These are phyloP conservation scores for Macrotrachela quadricornifera DNA, from an alignment of 1,140 invertebrate species.

Conservation along the genomic window DNA sequence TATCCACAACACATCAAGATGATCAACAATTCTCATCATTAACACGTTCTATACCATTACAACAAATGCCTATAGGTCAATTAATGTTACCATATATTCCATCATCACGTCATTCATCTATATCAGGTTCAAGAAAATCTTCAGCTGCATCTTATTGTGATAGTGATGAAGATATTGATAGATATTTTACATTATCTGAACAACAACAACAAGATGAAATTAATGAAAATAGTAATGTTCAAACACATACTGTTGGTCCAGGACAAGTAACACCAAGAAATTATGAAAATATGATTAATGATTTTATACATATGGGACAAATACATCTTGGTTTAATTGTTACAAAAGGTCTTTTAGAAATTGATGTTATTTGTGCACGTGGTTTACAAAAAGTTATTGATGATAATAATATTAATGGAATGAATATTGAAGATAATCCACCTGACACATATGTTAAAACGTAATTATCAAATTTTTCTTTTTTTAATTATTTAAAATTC, in stretches of 20 bases:
- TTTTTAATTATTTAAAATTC: too few relatives aligned
- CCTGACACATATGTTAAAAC: constrained; percentile 79
- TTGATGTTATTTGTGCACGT: constrained; percentile 50
- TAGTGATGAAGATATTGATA: constrained; percentile 5
- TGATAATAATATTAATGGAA: background rate
- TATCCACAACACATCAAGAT: too few relatives aligned
- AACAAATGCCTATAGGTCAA: too few relatives aligned
- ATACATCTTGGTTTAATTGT: constrained; percentile 64
- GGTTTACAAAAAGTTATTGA: background rate
- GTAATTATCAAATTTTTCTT: background rate
- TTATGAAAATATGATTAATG: constrained; percentile 14
- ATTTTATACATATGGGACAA: constrained; percentile 36
- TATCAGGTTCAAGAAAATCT: background rate
- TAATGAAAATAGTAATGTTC: constrained; percentile 15
- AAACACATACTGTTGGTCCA: constrained; percentile 11
- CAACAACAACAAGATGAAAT: background rate
- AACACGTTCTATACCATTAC: too few relatives aligned
- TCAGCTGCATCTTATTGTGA: too few relatives aligned
- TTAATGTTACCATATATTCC: too few relatives aligned
- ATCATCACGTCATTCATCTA: too few relatives aligned
- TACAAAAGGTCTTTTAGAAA: constrained; percentile 68
- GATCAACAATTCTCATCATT: too few relatives aligned
- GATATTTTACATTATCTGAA: background rate
- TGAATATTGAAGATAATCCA: background rate
- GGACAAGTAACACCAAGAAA: constrained; percentile 20